Evolutionary conservation across 2,113 vertebrate species (phyloP), one percentile per base, ranked within the genome.

Genomic region (Sus scrofa): DNA sequence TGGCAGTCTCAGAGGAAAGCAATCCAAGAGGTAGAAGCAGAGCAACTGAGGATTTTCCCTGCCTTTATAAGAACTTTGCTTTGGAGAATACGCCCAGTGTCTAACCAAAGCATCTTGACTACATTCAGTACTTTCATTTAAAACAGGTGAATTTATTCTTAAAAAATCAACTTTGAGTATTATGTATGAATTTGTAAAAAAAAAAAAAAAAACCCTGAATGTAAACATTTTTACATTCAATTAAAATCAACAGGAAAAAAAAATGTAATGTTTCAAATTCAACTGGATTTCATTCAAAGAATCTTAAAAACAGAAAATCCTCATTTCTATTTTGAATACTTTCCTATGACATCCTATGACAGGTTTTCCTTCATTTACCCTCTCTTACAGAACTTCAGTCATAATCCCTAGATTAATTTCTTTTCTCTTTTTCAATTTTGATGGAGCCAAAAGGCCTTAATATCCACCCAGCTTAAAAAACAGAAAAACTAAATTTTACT

Each of bases 381-480:
- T 60, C 12, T 86, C 78, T 62, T 63, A 56, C 14, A 32, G 24
- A 94, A 96, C 22, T 74, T 96, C 4, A 74, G 2, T 79, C 18
- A 70, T 9, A 18, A 52, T 85, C 73, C n/a, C 62, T 54, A 79
- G 37, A 94, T 68, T 68, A 79, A 89, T 97, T 96, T 67, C 27
- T 54, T 88, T 85, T 71, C 24, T 81, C 1, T 68, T 79, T 97
- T 56, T 83, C 75, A 70, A 65, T 5, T 92, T 90, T 77, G 54
- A 93, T 86, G 2, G 6, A n/a, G 81, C 73, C 97, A 98, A 96
- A 90, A 74, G 4, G 74, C 2, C 1, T 34, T 68, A 89, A 75
- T 7, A 79, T 60, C 14, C 78, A 94, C 44, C 44, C 70, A 81
- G 0, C 3, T 94, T 4, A 79, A 58, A 13, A 34, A 20, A 54